A percentile compares a stretch with the other conserved stretches of the same genome.
These are phyloP conservation scores for Martes flavigula DNA, from an alignment of 2,797 vertebrate species.

Conservation along the genomic window DNA sequence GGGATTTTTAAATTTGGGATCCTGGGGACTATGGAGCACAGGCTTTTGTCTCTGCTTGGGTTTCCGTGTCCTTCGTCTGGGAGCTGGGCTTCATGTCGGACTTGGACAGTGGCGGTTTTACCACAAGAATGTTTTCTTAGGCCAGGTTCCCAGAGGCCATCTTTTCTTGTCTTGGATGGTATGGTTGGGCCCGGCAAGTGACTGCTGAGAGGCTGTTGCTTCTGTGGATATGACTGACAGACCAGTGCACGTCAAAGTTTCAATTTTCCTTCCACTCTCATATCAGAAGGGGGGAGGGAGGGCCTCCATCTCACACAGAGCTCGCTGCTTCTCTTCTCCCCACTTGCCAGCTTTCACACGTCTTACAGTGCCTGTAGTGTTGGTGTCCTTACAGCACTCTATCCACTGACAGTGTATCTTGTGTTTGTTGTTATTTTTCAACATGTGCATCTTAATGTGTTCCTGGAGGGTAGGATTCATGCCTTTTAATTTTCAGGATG, in stretches of 20 bases:
- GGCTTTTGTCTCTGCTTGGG: neutral
- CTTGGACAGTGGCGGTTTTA: neutral
- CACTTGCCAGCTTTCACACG: neutral
- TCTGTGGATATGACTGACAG: neutral
- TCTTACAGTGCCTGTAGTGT: neutral
- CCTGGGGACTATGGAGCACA: neutral
- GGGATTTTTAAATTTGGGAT: conserved; percentile 6
- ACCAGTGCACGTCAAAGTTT: neutral
- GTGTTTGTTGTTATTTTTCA: conserved; percentile 36
- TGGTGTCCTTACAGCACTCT: neutral
- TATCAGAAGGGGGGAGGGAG: neutral
- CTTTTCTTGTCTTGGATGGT: neutral
- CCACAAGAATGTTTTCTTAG: neutral
- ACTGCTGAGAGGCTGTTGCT: neutral
- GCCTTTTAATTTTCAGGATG: neutral
- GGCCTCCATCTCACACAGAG: neutral
- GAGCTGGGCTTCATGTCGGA: neutral
- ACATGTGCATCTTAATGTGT: neutral
- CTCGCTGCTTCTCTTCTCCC: neutral
- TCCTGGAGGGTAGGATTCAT: neutral
- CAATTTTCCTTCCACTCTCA: neutral
- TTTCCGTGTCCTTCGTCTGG: neutral
- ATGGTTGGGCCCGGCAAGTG: neutral
- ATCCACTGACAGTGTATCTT: neutral
- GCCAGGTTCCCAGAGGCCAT: neutral